Evolutionary conservation across 2,113 vertebrate species (phyloP).

Genomic region (Emydocephalus ijimae): DNA sequence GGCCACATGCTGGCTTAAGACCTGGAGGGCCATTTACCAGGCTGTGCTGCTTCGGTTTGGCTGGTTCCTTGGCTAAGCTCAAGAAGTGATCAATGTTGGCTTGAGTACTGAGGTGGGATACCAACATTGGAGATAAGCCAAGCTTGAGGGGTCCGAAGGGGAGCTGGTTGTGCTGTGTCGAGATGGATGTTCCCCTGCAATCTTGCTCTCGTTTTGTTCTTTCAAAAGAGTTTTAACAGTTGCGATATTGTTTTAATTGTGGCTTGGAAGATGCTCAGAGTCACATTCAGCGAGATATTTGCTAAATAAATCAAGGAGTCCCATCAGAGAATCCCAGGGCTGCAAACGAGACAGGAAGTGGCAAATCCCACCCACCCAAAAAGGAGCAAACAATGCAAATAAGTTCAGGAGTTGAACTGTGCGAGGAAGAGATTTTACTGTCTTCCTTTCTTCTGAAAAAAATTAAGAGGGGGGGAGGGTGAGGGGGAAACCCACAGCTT

Average conservation of each 20-base stretch:
- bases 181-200: neutral
- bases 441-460: neutral
- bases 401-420: neutral
- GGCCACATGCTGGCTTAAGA: neutral
- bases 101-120: neutral
- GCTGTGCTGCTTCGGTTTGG: neutral
- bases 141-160: neutral
- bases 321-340: neutral
- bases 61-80: neutral
- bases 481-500: neutral
- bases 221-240: neutral
- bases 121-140: neutral
- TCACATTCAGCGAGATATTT: neutral
- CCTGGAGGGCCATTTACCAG: neutral
- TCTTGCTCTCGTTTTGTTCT: neutral
- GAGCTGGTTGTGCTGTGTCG: neutral
- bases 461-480: neutral
- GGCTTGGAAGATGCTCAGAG: neutral
- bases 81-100: neutral
- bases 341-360: neutral
- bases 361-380: neutral
- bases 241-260: neutral
- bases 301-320: neutral
- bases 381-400: neutral
- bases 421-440: neutral